phyloP scores from a whole-genome alignment of 2,113 vertebrate species.

The Triplophysa rosa region DNA sequence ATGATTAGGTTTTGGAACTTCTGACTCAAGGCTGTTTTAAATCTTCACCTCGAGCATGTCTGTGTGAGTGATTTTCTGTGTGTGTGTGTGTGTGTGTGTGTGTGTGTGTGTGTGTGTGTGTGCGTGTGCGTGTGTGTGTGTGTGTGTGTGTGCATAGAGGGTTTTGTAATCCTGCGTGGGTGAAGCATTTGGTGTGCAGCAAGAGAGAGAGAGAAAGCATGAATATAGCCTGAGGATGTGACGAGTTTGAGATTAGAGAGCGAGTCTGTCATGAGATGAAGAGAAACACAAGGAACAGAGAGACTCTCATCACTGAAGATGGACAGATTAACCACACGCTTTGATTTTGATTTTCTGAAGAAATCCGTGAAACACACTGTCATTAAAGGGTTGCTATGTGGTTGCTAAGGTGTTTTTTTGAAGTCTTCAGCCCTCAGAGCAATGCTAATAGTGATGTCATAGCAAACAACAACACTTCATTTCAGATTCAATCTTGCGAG shows the following conservation, averaged over 20 bases:
- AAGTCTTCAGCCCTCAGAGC: neutral
- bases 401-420: neutral
- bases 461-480: conserved; percentile 1
- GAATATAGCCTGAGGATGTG: conserved; percentile 33
- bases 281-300: conserved; percentile 38
- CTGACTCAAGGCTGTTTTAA: neutral
- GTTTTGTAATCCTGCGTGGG: conserved; percentile 52
- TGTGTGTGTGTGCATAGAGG: conserved; percentile 25
- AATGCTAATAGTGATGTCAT: neutral
- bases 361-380: neutral
- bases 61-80: neutral
- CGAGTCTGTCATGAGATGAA: conserved; percentile 26
- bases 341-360: neutral
- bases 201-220: conserved; percentile 23
- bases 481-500: neutral
- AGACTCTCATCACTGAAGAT: conserved; percentile 8
- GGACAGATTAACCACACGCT: neutral
- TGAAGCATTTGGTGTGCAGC: conserved; percentile 41
- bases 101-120: conserved; percentile 15
- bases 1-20: too few species aligned
- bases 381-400: neutral
- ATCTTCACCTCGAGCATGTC: neutral
- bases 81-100: conserved; percentile 12
- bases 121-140: neutral
- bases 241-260: conserved; percentile 33